Evolutionary conservation across 2,888 invertebrate genomes (phyloP).

Genomic region (Mythimna pallens): DNA sequence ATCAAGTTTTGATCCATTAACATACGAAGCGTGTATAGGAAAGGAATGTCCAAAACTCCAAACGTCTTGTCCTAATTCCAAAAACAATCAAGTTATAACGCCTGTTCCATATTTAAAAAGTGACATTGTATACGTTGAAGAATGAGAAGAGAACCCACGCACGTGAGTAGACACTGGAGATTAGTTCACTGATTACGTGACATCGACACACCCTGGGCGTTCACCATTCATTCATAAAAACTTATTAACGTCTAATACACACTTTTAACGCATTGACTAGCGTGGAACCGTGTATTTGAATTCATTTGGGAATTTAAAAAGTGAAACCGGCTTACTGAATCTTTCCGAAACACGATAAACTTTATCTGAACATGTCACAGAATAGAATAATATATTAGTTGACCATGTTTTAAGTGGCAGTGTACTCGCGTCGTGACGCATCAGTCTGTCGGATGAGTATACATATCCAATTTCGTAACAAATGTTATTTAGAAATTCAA

Average conservation of each 20-base stretch:
- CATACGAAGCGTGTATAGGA: constrained; percentile 11
- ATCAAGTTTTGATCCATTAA: not conserved
- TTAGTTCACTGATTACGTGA: constrained; percentile 87
- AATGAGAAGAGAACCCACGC: constrained; percentile 75
- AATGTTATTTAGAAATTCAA: constrained; percentile 40
- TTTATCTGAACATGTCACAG: constrained; percentile 27
- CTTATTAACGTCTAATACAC: constrained; percentile 66
- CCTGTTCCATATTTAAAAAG: constrained; percentile 76
- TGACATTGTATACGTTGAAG: constrained; percentile 78
- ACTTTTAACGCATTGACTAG: constrained; percentile 50
- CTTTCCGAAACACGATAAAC: constrained; percentile 23
- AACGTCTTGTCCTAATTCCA: constrained; percentile 49
- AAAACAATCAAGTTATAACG: constrained; percentile 55
- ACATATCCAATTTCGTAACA: constrained; percentile 13
- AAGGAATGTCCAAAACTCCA: constrained; percentile 19
- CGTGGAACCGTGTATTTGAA: constrained; percentile 49
- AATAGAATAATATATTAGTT: not conserved
- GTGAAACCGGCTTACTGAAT: constrained; percentile 22
- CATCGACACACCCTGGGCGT: constrained; percentile 79
- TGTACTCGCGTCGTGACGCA: constrained; percentile 3
- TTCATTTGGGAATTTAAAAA: constrained; percentile 34
- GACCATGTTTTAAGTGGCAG: constrained; percentile 24
- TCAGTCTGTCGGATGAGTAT: not conserved
- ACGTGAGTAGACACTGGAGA: constrained; percentile 86
- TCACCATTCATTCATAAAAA: constrained; percentile 74